Evolutionary conservation across 2,113 vertebrate species (phyloP), one percentile per base, ranked within the genome.

Genomic region (Marmota monax): DNA sequence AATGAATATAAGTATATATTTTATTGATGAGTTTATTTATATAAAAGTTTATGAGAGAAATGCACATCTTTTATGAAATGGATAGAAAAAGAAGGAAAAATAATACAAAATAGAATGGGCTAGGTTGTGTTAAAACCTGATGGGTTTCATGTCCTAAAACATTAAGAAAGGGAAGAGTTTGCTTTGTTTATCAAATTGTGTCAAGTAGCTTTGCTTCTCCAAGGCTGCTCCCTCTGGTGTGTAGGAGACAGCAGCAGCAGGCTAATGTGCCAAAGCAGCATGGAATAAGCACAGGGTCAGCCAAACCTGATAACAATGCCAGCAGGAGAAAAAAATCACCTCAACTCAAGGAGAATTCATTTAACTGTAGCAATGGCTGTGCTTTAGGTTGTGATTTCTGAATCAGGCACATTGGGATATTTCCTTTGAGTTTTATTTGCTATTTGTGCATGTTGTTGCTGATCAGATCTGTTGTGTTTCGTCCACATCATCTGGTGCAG

Each of bases 141-240:
- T 76, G 83, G 39, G 1, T 61, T 92, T 84, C 76, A 42, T 13
- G 0, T 85, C 77, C 84, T 92, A 17, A 76, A 92, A 70, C 45
- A 39, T 1, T 72, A 83, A 93, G 88, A 74, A 92, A 88, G 69
- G 45, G 9, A 90, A 53, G 7, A n/a, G 61, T 94, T 92, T 92
- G 37, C 80, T 94, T 97, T 95, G 67, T 95, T 95, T 96, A 77
- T 93, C 90, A 96, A 95, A 94, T 48, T 85, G 61, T 85, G 32
- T 94, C 51, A 90, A 96, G 77, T 82, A 65, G 69, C 70, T 95
- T 96, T 83, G 53, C 72, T 92, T 95, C 67, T 82, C 90, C 37
- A 92, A 96, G 77, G 6, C 88, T 78, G 87, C 42, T 74, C 4
- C 67, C 82, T 86, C 73, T 72, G n/a, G 67, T 20, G 73, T 58